Conservation (phyloP, 2,888 invertebrate species). For the Eutolmus rufibarbis region DNA sequence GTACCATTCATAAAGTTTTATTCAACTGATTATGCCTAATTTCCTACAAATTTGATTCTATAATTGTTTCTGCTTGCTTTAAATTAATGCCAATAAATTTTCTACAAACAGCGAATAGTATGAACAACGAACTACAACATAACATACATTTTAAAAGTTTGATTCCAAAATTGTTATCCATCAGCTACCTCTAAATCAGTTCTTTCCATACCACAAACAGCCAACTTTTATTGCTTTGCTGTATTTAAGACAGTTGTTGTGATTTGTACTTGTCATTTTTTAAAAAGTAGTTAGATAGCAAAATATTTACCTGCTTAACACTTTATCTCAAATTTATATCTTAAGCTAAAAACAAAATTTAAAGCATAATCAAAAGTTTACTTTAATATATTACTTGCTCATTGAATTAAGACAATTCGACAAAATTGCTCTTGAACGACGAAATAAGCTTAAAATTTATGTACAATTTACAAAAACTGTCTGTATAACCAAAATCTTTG, state of each 20-base stretch:
- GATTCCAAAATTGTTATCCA: neutral
- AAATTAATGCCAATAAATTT: neutral
- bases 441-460: neutral
- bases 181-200: neutral
- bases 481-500: neutral
- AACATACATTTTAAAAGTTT: neutral
- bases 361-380: neutral
- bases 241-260: neutral
- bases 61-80: neutral
- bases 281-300: neutral
- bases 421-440: neutral
- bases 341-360: neutral
- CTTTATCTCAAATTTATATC: neutral
- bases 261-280: conserved; percentile 6
- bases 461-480: conserved; percentile 22
- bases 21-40: no score
- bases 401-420: neutral
- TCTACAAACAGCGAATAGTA: neutral
- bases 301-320: neutral
- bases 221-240: neutral
- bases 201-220: neutral
- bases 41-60: neutral
- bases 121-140: neutral
- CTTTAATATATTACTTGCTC: neutral
- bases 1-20: no score